These are phyloP conservation scores for Cetoscarus ocellatus DNA, from an alignment of 2,797 vertebrate species.

Conservation along the genomic window DNA sequence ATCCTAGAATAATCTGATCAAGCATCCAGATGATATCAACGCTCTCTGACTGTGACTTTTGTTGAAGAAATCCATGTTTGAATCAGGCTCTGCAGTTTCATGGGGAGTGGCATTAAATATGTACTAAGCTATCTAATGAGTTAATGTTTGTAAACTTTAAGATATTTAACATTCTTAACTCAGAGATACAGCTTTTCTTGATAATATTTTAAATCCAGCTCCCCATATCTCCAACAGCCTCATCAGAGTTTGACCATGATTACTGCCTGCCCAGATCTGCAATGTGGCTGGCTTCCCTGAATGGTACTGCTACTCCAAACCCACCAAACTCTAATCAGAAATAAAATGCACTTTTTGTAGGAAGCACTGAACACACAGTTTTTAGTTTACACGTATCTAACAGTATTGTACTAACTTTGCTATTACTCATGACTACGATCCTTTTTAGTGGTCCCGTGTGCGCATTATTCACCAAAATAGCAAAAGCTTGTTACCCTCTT, in stretches of 20 bases:
- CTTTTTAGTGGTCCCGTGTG: slow-evolving; percentile 59
- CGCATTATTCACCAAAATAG: slow-evolving; percentile 60
- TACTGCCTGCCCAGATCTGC: slow-evolving; percentile 87
- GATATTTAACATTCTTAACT: slow-evolving; percentile 20
- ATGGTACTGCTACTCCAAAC: slow-evolving; percentile 85
- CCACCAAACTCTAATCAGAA: slow-evolving; percentile 64
- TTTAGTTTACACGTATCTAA: slow-evolving; percentile 42
- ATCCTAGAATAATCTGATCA: slow-evolving; percentile 1
- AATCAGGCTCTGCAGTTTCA: slow-evolving; percentile 66
- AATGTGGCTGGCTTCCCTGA: slow-evolving; percentile 82
- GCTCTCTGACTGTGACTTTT: too few relatives aligned
- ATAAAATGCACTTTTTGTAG: slow-evolving; percentile 46
- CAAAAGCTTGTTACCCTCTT: slow-evolving; percentile 50
- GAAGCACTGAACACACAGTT: slow-evolving; percentile 53
- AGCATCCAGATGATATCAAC: not conserved
- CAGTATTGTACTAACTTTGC: slow-evolving; percentile 53
- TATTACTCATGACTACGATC: slow-evolving; percentile 63
- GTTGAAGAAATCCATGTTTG: slow-evolving; percentile 41
- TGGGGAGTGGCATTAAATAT: slow-evolving; percentile 63
- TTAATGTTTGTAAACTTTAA: slow-evolving; percentile 19
- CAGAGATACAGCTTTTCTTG: slow-evolving; percentile 68
- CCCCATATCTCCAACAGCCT: slow-evolving; percentile 87
- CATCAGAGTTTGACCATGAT: slow-evolving; percentile 87
- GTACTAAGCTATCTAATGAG: slow-evolving; percentile 36
- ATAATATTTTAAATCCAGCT: slow-evolving; percentile 82